Evolutionary conservation across 2,113 vertebrate genomes (phyloP).

Genomic region (Platycercus adscitus): DNA sequence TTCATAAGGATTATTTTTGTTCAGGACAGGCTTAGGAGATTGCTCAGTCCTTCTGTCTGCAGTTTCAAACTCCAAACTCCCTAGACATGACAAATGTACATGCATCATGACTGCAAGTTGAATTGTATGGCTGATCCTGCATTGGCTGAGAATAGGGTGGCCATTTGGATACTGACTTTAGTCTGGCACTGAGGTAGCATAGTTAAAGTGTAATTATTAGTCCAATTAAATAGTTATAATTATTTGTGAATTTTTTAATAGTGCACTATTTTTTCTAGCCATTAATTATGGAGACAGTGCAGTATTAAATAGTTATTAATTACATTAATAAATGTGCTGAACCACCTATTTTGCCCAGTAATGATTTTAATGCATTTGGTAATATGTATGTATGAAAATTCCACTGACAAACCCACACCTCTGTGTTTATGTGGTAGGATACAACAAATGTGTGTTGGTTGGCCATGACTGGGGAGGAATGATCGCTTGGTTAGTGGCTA

Average conservation of each 20-base stretch:
- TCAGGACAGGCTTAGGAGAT: not conserved
- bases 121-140: not conserved
- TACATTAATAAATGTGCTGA: not conserved
- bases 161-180: not conserved
- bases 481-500: conserved; percentile 94
- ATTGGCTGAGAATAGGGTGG: not conserved
- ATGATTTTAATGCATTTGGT: not conserved
- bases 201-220: not conserved
- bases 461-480: conserved; percentile 98
- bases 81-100: rapidly evolving
- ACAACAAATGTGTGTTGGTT: conserved; percentile 94
- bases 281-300: not conserved
- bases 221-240: not conserved
- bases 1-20: not conserved
- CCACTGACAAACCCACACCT: conserved; percentile 14
- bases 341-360: not conserved
- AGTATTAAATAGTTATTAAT: not conserved
- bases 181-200: not conserved
- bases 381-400: not conserved
- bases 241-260: not conserved
- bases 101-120: not conserved
- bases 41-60: not conserved
- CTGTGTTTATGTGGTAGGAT: conserved; percentile 81
- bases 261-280: not conserved
- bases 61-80: not conserved